Percentiles rank a stretch among this genome's conserved stretches.
phyloP scores from a whole-genome alignment of 2,113 vertebrate genomes.

The Microtus ochrogaster region DNA sequence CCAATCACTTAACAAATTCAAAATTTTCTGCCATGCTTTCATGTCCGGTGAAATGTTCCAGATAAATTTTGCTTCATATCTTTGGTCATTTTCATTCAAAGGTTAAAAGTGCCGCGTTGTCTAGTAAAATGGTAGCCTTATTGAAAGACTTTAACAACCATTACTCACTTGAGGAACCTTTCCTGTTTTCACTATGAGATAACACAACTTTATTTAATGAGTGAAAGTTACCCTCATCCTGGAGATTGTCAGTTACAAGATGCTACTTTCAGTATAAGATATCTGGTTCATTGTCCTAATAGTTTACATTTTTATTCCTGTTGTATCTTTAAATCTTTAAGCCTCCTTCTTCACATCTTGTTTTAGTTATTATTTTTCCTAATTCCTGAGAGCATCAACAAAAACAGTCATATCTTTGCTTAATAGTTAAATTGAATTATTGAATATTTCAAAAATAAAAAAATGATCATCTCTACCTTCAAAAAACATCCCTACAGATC shows the following conservation, averaged over 20 bases:
- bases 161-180: slow-evolving; percentile 14
- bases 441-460: background rate
- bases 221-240: background rate
- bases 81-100: background rate
- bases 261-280: slow-evolving; percentile 4
- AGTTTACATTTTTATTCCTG: slow-evolving; percentile 32
- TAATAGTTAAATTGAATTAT: background rate
- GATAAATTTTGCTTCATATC: background rate
- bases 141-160: background rate
- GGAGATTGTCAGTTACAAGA: background rate
- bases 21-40: background rate
- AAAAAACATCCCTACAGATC: background rate
- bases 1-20: background rate
- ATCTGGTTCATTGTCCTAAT: background rate
- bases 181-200: background rate
- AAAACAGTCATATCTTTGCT: background rate
- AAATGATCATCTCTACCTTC: background rate
- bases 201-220: slow-evolving; percentile 18
- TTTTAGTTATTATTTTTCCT: background rate
- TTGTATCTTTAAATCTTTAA: slow-evolving; percentile 35
- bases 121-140: background rate
- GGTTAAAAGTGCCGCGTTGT: background rate
- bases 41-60: background rate
- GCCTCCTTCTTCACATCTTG: background rate
- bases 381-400: background rate